Evolutionary conservation across 2,888 invertebrate genomes (phyloP), one percentile per base, ranked within the genome.

Genomic region (Cylindroiulus punctatus): DNA sequence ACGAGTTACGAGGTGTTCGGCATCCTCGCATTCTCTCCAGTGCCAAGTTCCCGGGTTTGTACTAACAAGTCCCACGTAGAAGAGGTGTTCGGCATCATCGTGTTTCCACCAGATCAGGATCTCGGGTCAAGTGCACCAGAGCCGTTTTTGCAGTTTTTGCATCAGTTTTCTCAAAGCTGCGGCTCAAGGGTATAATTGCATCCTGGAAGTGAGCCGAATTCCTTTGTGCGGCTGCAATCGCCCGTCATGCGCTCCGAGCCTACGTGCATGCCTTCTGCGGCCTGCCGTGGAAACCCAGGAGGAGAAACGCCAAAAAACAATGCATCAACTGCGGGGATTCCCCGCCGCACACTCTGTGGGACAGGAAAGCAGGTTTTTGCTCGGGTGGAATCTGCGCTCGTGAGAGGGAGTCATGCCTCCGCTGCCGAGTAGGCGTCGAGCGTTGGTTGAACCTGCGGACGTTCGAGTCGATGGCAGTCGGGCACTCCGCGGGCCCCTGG

Each of bases 281-380:
- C 14, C 17, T 12, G 47, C 22, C 10, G 82, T 36, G 14, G 82
- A 82, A 82, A 40, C 40, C n/a, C 82, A 19, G 19, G 36, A 40
- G 17, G 32, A 40, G 82, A 30, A 82, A 40, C 82, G n/a, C 19
- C 36, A 36, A 7, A 81, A 3, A 82, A 82, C 40, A 82, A 82
- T 82, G 82, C 36, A 5, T 36, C 81, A 14, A 32, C 17, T 36
- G 12, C 42, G 84, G 84, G 84, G 17, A 84, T 84, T 84, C 81
- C 81, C 81, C 40, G 32, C 19, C 32, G 30, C 81, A 81, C 12
- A n/a, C n/a, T 81, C 32, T 19, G 40, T 32, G n/a, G 36, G 32
- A 40, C 81, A 81, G 81, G 81, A 81, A 81, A 81, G 81, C 81
- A 30, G 81, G 36, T 81, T 81, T 81, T 81, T 81, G 81, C 32